phyloP scores from a whole-genome alignment of 2,888 invertebrate species.

The Hymenopus coronatus region DNA sequence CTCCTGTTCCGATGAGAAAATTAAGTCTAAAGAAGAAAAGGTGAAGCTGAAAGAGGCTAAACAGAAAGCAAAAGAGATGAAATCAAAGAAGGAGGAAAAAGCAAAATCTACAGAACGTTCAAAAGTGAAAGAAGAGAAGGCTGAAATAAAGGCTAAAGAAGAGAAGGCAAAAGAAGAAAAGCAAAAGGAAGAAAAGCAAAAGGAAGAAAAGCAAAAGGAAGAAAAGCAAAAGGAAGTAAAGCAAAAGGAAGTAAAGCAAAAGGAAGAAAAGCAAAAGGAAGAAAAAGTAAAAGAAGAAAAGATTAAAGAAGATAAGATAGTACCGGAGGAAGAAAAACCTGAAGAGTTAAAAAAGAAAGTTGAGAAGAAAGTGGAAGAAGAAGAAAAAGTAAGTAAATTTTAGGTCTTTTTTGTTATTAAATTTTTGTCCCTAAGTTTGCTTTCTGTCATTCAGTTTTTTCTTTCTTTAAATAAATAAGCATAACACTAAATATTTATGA shows the following conservation, averaged over 20 bases:
- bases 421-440: not conserved
- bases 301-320: constrained; percentile 3
- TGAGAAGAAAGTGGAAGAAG: constrained; percentile 30
- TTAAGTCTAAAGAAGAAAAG: constrained; percentile 30
- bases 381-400: constrained; percentile 33
- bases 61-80: constrained; percentile 23
- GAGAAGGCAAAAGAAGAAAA: constrained; percentile 38
- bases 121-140: constrained; percentile 23
- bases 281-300: not conserved
- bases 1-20: constrained; percentile 30
- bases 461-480: too few species aligned
- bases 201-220: constrained; percentile 6
- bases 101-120: constrained; percentile 26
- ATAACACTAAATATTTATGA: too few species aligned
- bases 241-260: constrained; percentile 13
- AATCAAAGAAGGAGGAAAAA: constrained; percentile 35
- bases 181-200: not conserved
- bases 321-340: not conserved
- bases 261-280: constrained; percentile 17
- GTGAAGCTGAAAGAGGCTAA: constrained; percentile 21
- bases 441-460: too few species aligned
- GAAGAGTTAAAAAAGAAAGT: constrained; percentile 14
- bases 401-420: not conserved
- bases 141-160: constrained; percentile 29
- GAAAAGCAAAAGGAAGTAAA: constrained; percentile 1